Conservation (phyloP, 2,888 invertebrate species). For the Sclerodermus sp. region DNA sequence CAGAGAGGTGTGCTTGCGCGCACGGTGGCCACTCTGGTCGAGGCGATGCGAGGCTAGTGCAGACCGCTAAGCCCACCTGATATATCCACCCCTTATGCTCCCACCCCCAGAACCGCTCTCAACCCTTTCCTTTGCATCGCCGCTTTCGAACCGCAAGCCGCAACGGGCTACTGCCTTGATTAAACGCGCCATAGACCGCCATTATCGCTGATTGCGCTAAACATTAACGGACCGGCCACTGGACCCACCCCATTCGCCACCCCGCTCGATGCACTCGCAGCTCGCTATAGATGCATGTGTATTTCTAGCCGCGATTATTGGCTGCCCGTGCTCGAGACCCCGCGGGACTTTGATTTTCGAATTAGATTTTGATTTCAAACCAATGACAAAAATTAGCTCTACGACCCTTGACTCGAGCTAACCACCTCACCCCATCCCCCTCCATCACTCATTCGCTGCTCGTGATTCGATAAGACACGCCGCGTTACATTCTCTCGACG, state of each 20-base stretch:
- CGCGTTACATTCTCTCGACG: too few species aligned
- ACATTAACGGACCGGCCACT: slow-evolving; percentile 54
- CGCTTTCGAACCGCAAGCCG: slow-evolving; percentile 54
- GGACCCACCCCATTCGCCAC: slow-evolving; percentile 19
- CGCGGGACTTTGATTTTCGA: too few species aligned
- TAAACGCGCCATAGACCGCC: slow-evolving; percentile 59
- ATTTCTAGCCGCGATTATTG: too few species aligned
- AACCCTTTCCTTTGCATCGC: slow-evolving; percentile 47
- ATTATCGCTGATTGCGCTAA: slow-evolving; percentile 59
- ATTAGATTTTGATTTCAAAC: too few species aligned
- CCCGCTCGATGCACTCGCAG: not conserved
- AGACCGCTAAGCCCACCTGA: slow-evolving; percentile 56
- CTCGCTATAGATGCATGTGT: not conserved
- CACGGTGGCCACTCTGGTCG: slow-evolving; percentile 52
- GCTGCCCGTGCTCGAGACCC: too few species aligned
- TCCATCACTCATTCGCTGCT: too few species aligned
- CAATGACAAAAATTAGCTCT: too few species aligned
- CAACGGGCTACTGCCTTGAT: slow-evolving; percentile 58
- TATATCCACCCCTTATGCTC: slow-evolving; percentile 37
- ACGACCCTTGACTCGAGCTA: too few species aligned
- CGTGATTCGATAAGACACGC: too few species aligned
- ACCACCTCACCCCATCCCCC: too few species aligned
- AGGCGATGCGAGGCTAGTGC: slow-evolving; percentile 48
- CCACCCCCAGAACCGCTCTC: slow-evolving; percentile 20
- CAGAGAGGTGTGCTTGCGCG: slow-evolving; percentile 24